These are phyloP conservation scores for Scelioninae gen. 2 DNA, from an alignment of 2,888 invertebrate species.

Conservation along the genomic window DNA sequence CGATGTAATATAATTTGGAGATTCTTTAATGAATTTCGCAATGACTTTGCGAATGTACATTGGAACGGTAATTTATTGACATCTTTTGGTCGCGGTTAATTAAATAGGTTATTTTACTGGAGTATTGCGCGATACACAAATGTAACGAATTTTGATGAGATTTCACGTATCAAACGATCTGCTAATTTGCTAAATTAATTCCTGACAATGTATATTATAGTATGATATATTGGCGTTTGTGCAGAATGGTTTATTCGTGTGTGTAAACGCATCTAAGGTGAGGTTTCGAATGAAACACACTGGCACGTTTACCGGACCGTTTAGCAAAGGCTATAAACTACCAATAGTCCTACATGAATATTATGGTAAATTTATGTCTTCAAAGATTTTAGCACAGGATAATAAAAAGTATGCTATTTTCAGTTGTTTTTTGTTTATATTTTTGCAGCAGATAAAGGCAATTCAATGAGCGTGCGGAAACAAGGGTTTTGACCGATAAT, in stretches of 20 bases:
- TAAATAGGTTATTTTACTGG: no score
- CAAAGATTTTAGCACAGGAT: neutral
- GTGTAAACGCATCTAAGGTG: constrained; percentile 1
- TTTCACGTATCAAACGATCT: neutral
- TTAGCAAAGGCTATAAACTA: constrained; percentile 16
- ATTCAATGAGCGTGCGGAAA: no score
- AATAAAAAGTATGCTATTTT: neutral
- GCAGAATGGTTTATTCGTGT: constrained; percentile 9
- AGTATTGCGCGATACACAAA: neutral
- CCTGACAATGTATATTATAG: constrained; percentile 4
- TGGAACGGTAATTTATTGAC: no score
- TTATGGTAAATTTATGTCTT: constrained; percentile 8
- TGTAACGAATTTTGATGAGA: constrained; percentile 1
- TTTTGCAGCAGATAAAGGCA: no score
- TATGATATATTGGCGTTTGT: constrained; percentile 18
- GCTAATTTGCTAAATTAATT: constrained; percentile 14
- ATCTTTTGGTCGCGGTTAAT: no score
- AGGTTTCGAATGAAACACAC: constrained; percentile 9
- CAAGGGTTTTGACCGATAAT: no score
- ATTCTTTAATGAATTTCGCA: no score
- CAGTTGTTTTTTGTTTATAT: neutral
- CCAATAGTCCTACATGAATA: constrained; percentile 7
- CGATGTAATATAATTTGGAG: no score
- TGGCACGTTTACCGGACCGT: constrained; percentile 8
- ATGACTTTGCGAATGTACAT: no score